Base-by-base conservation (phyloP, 2,113 vertebrate species). In the Riparia riparia region DNA sequence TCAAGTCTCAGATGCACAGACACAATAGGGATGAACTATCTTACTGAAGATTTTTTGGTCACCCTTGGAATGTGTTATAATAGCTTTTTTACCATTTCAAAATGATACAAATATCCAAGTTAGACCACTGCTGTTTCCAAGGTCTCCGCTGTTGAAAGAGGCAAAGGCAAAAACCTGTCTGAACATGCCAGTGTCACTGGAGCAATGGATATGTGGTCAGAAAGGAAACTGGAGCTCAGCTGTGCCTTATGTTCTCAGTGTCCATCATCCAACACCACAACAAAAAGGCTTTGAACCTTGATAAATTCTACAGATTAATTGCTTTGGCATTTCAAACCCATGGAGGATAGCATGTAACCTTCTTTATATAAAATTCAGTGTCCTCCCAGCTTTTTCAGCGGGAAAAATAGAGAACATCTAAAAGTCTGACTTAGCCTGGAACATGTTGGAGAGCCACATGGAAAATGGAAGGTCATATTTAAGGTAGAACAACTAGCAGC, bases 401-500 rank as follows among this genome's bases (percentile, higher is more conserved):
- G 29, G 56, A 83, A 31, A 78, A 86, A 53, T 3, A 86, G 19
- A 80, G 34, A 92, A 69, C 54, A 47, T 22, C 14, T 61, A 31
- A 81, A 86, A 68, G 15, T 49, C 56, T 70, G 72, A 4, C 34
- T 80, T 73, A 83, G 60, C 47, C 51, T 88, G 54, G 68, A 83
- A 70, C 29, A 18, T 11, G 7, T 10, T 45, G 45, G 68, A 86
- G 25, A 72, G 31, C 34, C n/a, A 57, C 15, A 9, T 21, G 41
- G 69, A 53, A 81, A 72, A 86, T 7, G n/a, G 57, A 77, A 88
- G 16, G 37, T 66, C 69, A 68, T 32, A 25, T 53, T 83, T 86
- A 78, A 86, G 49, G 56, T 31, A 86, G 72, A 78, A 88, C 61
- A 78, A 88, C 61, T 28, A 91, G 77, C 81, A 94, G 83, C 72